Evolutionary conservation across 2,113 vertebrate species (phyloP), one percentile per base, ranked within the genome.

Genomic region (Hydrochoerus hydrochaeris): DNA sequence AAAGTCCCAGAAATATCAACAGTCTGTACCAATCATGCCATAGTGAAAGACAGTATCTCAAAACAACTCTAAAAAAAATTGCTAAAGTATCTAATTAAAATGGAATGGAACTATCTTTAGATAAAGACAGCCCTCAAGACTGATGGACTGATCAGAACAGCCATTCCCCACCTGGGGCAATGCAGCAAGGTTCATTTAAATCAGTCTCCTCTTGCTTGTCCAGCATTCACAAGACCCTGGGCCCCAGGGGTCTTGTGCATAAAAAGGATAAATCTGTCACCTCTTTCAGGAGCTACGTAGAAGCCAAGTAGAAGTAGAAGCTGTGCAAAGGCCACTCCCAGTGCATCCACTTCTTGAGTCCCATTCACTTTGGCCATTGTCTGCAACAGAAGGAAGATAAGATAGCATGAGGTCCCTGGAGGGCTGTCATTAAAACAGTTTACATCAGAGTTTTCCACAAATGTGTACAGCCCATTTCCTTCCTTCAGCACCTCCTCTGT

Each of bases 1-100:
- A 52, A 52, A 52, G 10, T 52, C 49, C 49, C 60, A 83, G 28
- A 44, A 63, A 49, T 62, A 58, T 75, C 71, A 83, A 0, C 22
- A 57, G 85, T 30, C 46, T 32, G 80, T 54, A 75, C 80, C 38
- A 69, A 28, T 60, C 75, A 86, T 17, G 2, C 77, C 63, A 44
- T 9, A 57, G 82, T n/a, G 44, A 46, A 49, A 87, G 49, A n/a
- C 44, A 58, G 22, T 86, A 32, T 69, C 75, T 95, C 12, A 75
- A 90, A 41, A 67, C 41, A 81, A 81, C 11, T 83, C 52, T 44
- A 38, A 35, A 93, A 80, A 17, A 71, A 89, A 62, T 71, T 82
- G 81, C 88, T 78, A 46, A 88, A 83, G 62, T 22, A 86, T 38
- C 41, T 80, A 57, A 80, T 71, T 73, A 73, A 94, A 88, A 87